Percentiles rank a stretch among this genome's conserved stretches.
Evolutionary conservation across 2,888 invertebrate species (phyloP).

Genomic region (Cephus rjabovi): DNA sequence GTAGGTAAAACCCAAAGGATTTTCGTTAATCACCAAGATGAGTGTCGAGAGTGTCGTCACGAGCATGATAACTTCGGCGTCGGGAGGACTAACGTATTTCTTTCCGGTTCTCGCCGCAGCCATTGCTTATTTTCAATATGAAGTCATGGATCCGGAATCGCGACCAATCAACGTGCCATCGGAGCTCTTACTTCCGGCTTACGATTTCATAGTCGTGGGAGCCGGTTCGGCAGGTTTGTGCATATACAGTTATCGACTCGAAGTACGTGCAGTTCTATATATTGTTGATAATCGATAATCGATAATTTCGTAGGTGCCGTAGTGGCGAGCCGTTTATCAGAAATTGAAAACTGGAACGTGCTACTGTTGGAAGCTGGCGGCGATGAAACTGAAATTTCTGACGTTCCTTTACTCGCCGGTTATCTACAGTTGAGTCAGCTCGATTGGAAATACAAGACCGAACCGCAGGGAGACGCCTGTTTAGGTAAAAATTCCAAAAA

Average conservation of each 20-base stretch:
- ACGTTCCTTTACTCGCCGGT: slow-evolving; percentile 88
- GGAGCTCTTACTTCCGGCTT: slow-evolving; percentile 74
- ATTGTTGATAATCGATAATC: not conserved
- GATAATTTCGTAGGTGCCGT: slow-evolving; percentile 75
- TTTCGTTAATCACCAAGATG: slow-evolving; percentile 35
- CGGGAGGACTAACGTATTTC: slow-evolving; percentile 81
- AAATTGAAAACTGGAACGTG: slow-evolving; percentile 83
- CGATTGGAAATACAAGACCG: slow-evolving; percentile 95
- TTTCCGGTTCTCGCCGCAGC: slow-evolving; percentile 87
- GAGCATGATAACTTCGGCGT: slow-evolving; percentile 65
- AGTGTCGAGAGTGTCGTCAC: slow-evolving; percentile 53
- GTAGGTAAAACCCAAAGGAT: slow-evolving; percentile 3
- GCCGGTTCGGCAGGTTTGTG: slow-evolving; percentile 83
- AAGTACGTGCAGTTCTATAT: not conserved
- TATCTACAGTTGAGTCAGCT: slow-evolving; percentile 87
- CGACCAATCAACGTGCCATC: slow-evolving; percentile 79
- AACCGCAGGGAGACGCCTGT: slow-evolving; percentile 85
- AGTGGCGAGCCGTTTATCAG: slow-evolving; percentile 84
- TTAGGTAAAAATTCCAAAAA: slow-evolving; percentile 72
- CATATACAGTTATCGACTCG: not conserved
- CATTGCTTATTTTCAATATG: slow-evolving; percentile 88
- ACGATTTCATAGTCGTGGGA: slow-evolving; percentile 89
- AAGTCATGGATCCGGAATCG: slow-evolving; percentile 85
- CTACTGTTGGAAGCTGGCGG: slow-evolving; percentile 88
- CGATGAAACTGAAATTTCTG: slow-evolving; percentile 91